A percentile compares a stretch with the other conserved stretches of the same genome.
Conservation (phyloP, 1,140 invertebrate species). For the Sinella curviseta region DNA sequence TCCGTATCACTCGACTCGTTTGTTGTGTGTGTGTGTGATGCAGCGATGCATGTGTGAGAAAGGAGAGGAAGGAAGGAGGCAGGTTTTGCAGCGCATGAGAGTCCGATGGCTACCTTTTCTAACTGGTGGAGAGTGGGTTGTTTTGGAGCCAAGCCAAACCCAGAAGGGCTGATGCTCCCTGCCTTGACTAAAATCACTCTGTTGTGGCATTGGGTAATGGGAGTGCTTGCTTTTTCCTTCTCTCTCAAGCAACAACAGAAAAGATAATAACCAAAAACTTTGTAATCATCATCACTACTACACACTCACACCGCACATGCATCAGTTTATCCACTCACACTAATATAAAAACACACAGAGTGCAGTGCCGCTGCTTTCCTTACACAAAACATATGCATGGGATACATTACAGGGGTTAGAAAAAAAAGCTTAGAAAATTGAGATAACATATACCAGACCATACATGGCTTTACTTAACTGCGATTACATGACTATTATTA, state of each 20-base stretch:
- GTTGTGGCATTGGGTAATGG: conserved; percentile 25
- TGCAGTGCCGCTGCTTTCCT: too few species aligned
- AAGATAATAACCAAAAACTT: background rate
- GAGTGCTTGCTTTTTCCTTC: background rate
- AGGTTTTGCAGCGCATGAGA: conserved; percentile 39
- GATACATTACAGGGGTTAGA: too few species aligned
- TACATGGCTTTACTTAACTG: too few species aligned
- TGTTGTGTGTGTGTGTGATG: too few species aligned
- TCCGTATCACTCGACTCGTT: too few species aligned
- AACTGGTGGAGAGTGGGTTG: conserved; percentile 31
- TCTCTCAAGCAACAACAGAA: background rate
- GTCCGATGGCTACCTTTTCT: conserved; percentile 36
- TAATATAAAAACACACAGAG: too few species aligned
- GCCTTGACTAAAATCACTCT: conserved; percentile 38
- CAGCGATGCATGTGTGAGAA: background rate
- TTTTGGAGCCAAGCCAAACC: conserved; percentile 39
- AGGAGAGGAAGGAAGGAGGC: conserved; percentile 13
- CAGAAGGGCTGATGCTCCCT: conserved; percentile 30
- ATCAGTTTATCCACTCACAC: too few species aligned
- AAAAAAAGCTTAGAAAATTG: too few species aligned
- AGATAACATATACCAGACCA: too few species aligned
- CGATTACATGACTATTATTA: too few species aligned
- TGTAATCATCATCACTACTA: background rate
- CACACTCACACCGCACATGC: too few species aligned
- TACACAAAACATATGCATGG: too few species aligned